Conservation (phyloP, 2,797 vertebrate species). For the Gymnopithys bicolor region DNA sequence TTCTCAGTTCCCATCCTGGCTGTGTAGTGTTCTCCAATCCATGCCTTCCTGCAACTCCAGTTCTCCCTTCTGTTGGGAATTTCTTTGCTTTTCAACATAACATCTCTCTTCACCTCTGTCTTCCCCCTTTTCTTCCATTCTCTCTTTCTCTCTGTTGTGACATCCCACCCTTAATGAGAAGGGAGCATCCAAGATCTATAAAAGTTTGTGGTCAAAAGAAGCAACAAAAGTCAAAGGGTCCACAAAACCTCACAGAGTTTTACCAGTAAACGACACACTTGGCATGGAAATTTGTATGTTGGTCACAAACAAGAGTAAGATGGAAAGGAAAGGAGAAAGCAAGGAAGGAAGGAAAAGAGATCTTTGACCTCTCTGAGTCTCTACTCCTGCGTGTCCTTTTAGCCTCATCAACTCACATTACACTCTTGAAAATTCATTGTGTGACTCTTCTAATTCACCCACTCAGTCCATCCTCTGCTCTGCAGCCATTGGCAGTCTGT, state of each 20-base stretch:
- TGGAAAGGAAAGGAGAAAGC: background rate
- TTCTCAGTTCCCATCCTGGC: background rate
- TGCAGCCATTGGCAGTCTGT: background rate
- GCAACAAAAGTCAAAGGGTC: background rate
- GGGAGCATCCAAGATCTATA: background rate
- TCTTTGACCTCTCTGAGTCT: background rate
- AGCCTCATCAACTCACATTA: background rate
- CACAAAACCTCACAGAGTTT: background rate
- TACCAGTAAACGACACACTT: background rate
- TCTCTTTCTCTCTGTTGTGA: background rate
- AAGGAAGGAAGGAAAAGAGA: background rate
- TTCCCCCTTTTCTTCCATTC: background rate
- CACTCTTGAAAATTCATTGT: background rate
- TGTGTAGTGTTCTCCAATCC: background rate
- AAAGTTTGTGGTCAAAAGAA: background rate
- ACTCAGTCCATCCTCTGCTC: background rate
- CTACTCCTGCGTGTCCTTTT: background rate
- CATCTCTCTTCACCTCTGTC: background rate
- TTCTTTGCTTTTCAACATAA: background rate
- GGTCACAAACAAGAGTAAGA: background rate
- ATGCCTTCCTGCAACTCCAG: background rate
- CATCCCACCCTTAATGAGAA: no score
- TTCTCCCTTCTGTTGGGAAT: background rate
- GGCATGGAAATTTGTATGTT: background rate
- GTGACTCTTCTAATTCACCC: background rate